Base-by-base conservation (phyloP, 2,113 vertebrate genomes). In the Oryzias curvinotus region DNA sequence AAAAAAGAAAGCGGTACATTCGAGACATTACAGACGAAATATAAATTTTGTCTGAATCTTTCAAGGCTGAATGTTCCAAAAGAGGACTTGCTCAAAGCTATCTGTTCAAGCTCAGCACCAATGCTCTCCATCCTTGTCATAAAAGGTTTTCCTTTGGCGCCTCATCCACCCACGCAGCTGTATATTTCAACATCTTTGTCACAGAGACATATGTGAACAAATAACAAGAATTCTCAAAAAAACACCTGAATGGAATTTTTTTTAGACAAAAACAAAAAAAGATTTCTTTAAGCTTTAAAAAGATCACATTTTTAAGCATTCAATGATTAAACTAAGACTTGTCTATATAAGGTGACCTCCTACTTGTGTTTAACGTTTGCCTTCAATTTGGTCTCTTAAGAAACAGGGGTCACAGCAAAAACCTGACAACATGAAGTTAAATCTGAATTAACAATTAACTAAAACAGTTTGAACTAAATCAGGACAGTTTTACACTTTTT, bases 91-190 rank as follows among this genome's bases (percentile, higher is more conserved):
- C 52, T 36, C 30, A 66, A 49, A 71, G 41, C 55, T 26, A 52
- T 58, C 55, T 14, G 17, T 57, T 52, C 23, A 57, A 21, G n/a
- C 14, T 0, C 6, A 30, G 45, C 57, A 18, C 55, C 23, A 10
- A 21, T 36, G 52, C 36, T 61, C 44, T 50, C 55, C 45, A 43
- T 57, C 53, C 58, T 57, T 63, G 46, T 41, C 19, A 46, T 60
- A 66, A 16, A n/a, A 18, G 45, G 16, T 77, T 52, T 42, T 73
- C 57, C 52, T 62, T 48, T 57, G 47, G 53, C 68, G 57, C 72
- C 57, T 75, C 73, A 75, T 62, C 67, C 61, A 61, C 76, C 79
- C 76, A 86, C 75, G 56, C 68, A 79, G 56, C 30, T 69, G 81
- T 74, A 75, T 23, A 75, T 62, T 65, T 62, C 64, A 68, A 59